A percentile compares a stretch with the other conserved stretches of the same genome.
phyloP scores from a whole-genome alignment of 2,888 invertebrate species.

The Horisme vitalbata region DNA sequence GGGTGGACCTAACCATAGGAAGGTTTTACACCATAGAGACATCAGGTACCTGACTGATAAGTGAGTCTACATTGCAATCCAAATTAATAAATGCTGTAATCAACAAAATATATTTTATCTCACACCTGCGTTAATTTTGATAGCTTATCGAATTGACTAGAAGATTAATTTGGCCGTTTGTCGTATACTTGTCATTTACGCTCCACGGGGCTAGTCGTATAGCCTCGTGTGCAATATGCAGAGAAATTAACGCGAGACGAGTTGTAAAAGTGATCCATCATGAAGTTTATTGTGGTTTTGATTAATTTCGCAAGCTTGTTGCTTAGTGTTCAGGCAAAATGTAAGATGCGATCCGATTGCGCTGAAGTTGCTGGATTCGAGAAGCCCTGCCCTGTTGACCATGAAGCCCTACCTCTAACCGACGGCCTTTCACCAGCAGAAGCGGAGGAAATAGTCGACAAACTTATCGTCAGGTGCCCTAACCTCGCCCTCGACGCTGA shows the following conservation, averaged over 20 bases:
- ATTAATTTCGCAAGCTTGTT: slow-evolving; percentile 46
- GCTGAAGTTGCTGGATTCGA: slow-evolving; percentile 42
- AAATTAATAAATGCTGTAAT: slow-evolving; percentile 15
- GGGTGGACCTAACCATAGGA: too few relatives aligned
- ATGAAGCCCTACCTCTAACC: slow-evolving; percentile 46
- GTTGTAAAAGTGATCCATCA: slow-evolving; percentile 30
- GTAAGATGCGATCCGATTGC: slow-evolving; percentile 62
- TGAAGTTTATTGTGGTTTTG: slow-evolving; percentile 44
- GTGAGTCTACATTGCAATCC: background rate
- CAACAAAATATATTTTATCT: slow-evolving; percentile 45
- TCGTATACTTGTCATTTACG: slow-evolving; percentile 35
- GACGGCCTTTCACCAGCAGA: slow-evolving; percentile 51
- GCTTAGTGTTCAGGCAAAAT: slow-evolving; percentile 49
- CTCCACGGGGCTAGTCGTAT: slow-evolving; percentile 3
- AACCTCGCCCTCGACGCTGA: slow-evolving; percentile 69
- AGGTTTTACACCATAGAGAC: too few relatives aligned
- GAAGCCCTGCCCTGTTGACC: slow-evolving; percentile 53
- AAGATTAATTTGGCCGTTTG: slow-evolving; percentile 39
- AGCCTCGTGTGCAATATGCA: too few relatives aligned
- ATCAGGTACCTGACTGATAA: too few relatives aligned
- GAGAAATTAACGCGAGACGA: slow-evolving; percentile 7
- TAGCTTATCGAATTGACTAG: slow-evolving; percentile 55
- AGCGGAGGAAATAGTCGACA: slow-evolving; percentile 53
- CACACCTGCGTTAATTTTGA: slow-evolving; percentile 65
- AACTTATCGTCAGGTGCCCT: slow-evolving; percentile 85